Evolutionary conservation across 2,113 vertebrate species (phyloP), one percentile per base, ranked within the genome.

Genomic region (Paraplagusia blochii): DNA sequence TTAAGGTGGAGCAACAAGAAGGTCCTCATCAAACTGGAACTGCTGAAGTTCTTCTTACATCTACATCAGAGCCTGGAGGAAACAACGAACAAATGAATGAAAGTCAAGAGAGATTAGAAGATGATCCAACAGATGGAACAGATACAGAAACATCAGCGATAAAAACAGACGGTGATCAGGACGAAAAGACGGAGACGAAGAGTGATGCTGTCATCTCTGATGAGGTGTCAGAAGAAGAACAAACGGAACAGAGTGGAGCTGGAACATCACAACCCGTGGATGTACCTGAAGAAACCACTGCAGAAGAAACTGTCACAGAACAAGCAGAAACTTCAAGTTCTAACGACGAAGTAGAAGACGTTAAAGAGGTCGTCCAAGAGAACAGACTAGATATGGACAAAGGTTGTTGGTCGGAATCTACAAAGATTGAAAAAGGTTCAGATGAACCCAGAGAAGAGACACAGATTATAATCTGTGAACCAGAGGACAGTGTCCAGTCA

Each of bases 61-160:
- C 22, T 29, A 29, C 22, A 29, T 29, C 6, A 29, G 22, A 29
- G 22, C 22, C 6, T 29, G 22, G 22, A 29, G 6, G 3, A 29
- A 29, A 4, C 22, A 33, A 34, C 16, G 22, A 18, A 60, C 54
- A 62, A 15, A 8, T 49, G 29, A 33, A 5, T 44, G 61, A 76
- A 29, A 44, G 61, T 7, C 19, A 76, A 29, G 22, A 15, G 38
- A 19, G 8, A n/a, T 40, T 48, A 65, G 66, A 72, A 42, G 58
- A 66, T 7, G 49, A 18, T 34, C 44, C 33, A 58, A 5, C 3
- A n/a, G 29, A 16, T 50, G 57, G 64, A 61, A 53, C 39, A 50
- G 40, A 16, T 14, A 33, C 13, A 51, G 53, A 75, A 16, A 64
- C 76, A 77, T 22, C 19, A 8, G 52, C 71, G 35, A 17, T 8